Evolutionary conservation across 2,888 invertebrate genomes (phyloP), one percentile per base, ranked within the genome.

Genomic region (Caenorhabditis sp.): DNA sequence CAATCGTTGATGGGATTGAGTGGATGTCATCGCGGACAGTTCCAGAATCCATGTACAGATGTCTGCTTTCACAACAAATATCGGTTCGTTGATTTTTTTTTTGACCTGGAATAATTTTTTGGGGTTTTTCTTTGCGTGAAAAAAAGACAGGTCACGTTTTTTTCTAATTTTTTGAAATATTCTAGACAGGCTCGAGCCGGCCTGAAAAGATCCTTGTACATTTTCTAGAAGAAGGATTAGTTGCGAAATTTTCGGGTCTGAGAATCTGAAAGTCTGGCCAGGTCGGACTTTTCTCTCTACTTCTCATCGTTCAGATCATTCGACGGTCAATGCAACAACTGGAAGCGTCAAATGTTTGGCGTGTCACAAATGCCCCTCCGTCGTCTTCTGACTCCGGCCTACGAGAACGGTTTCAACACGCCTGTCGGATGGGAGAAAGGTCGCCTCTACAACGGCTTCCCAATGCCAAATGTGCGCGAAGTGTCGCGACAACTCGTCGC

Each of bases 241-340:
- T n/a, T n/a, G n/a, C n/a, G n/a, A n/a, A n/a, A n/a, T n/a, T n/a
- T n/a, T n/a, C n/a, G n/a, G n/a, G n/a, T n/a, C n/a, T n/a, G n/a
- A n/a, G n/a, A n/a, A n/a, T n/a, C n/a, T n/a, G n/a, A n/a, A n/a
- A n/a, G n/a, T n/a, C n/a, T n/a, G n/a, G n/a, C n/a, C n/a, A n/a
- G n/a, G n/a, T n/a, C n/a, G n/a, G n/a, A n/a, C n/a, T n/a, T n/a
- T n/a, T n/a, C n/a, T n/a, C n/a, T n/a, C n/a, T n/a, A n/a, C n/a
- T n/a, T n/a, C n/a, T n/a, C n/a, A n/a, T n/a, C n/a, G n/a, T 96
- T 95, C 87, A 92, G 97, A 0, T 92, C 92, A 62, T 91, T 94
- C 71, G 96, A 97, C 88, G 99, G 99, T 0, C 93, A 93, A 43
- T 99, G 99, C 88, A 99, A 99, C 89, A 99, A 99, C 89, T 91